These are phyloP conservation scores for Dusona sp. DNA, from an alignment of 2,888 invertebrate genomes.

Conservation along the genomic window DNA sequence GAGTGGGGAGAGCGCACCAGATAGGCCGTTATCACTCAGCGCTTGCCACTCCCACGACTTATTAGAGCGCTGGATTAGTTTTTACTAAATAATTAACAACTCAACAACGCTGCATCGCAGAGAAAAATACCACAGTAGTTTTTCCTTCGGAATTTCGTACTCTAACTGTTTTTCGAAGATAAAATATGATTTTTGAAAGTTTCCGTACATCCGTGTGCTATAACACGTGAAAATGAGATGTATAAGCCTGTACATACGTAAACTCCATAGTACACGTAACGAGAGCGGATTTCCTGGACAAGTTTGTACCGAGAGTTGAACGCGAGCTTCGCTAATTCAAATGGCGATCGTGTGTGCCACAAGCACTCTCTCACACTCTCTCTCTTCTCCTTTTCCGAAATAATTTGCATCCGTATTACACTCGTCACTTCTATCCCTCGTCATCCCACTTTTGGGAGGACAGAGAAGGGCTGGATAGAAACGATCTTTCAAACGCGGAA, in stretches of 20 bases:
- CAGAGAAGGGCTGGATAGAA: not conserved
- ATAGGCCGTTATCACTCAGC: not conserved
- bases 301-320: constrained; percentile 40
- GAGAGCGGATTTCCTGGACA: constrained; percentile 28
- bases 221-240: not conserved
- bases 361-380: not conserved
- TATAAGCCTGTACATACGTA: constrained; percentile 11
- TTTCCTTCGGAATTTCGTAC: not conserved
- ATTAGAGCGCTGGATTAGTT: not conserved
- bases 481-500: constrained; percentile 40
- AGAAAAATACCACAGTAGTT: not conserved
- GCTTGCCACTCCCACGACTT: not conserved
- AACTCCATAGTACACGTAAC: constrained; percentile 32
- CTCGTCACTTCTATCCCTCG: constrained; percentile 44
- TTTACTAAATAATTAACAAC: not conserved
- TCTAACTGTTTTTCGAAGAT: not conserved
- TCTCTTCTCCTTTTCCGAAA: constrained; percentile 43
- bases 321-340: constrained; percentile 56
- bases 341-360: constrained; percentile 31
- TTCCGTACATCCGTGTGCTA: not conserved
- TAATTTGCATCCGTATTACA: constrained; percentile 64
- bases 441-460: not conserved
- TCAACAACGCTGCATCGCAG: not conserved
- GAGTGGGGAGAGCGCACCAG: not conserved
- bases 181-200: not conserved